Evolutionary conservation across 2,888 invertebrate genomes (phyloP), one percentile per base, ranked within the genome.

Genomic region (Machimus rusticus): DNA sequence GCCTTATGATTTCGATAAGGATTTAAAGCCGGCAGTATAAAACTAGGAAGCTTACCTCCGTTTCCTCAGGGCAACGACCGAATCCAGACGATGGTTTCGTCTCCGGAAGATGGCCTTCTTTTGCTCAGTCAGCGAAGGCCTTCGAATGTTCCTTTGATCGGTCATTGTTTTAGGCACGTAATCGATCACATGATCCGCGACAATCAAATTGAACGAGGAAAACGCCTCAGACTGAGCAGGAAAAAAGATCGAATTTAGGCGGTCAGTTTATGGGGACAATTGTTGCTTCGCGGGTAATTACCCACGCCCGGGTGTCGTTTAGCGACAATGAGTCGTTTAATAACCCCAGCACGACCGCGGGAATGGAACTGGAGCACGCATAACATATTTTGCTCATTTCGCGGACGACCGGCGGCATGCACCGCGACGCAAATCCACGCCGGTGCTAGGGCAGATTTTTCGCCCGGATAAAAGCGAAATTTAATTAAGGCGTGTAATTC

Each of bases 31-130:
- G 43, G 43, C 9, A 19, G n/a, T n/a, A 6, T n/a, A 66, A 28
- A 12, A 66, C 12, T 19, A 66, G 66, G 12, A 23, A 31, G 19
- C 88, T 92, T 91, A 92, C 92, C 92, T 91, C 88, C 91, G 91
- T 88, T 91, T 91, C 1, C 92, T 91, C 90, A 90, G 91, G 34
- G 90, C 89, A 74, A 91, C 91, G 87, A 92, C 87, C 12, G 92
- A 92, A 89, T 92, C 92, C 86, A 91, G 90, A 89, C 82, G 31
- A 23, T 66, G 82, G 46, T 84, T 84, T 66, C 82, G 23, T 19
- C 82, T 31, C 31, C 82, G 28, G 66, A 84, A 84, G 9, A 66
- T 23, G 23, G 82, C 46, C 37, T 51, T 84, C 14, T 66, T 43
- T 66, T 66, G 82, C 14, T n/a, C 19, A 6, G 66, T 37, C 2